Evolutionary conservation across 1,140 invertebrate genomes (phyloP).

Genomic region (Planococcus citri): DNA sequence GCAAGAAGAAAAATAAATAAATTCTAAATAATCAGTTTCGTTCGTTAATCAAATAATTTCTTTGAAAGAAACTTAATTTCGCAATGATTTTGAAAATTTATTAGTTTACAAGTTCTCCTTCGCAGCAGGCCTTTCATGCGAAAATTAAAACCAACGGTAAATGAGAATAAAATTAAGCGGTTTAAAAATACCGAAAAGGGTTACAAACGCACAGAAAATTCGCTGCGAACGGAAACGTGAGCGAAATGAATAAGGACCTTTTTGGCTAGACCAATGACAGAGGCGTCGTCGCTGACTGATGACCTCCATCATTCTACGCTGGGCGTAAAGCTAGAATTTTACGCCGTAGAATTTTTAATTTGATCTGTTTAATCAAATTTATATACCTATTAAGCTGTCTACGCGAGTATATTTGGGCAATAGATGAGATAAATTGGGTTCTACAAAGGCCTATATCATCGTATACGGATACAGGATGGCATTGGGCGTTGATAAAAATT

Average conservation of each 20-base stretch:
- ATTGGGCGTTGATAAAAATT: too few species aligned
- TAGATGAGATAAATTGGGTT: too few species aligned
- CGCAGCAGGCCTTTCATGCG: background rate
- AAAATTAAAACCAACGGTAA: background rate
- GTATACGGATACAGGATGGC: too few species aligned
- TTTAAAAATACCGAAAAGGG: slow-evolving; percentile 7
- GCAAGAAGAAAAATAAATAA: background rate
- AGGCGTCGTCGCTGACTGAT: too few species aligned
- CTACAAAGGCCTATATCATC: too few species aligned
- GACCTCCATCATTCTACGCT: too few species aligned
- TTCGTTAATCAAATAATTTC: slow-evolving; percentile 1
- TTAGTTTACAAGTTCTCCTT: slow-evolving; percentile 8
- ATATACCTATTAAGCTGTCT: too few species aligned
- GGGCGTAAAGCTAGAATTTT: too few species aligned
- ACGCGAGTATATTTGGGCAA: too few species aligned
- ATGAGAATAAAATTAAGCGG: background rate
- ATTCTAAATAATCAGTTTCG: background rate
- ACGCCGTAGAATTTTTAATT: too few species aligned
- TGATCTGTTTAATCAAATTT: too few species aligned
- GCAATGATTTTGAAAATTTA: background rate
- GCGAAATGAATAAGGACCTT: background rate
- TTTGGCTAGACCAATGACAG: too few species aligned
- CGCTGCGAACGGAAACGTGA: background rate
- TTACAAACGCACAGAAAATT: background rate
- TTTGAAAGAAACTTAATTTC: slow-evolving; percentile 8